Percentiles rank a stretch among this genome's conserved stretches.
Conservation (phyloP, 2,113 vertebrate genomes). For the Myiagra hebetior region DNA sequence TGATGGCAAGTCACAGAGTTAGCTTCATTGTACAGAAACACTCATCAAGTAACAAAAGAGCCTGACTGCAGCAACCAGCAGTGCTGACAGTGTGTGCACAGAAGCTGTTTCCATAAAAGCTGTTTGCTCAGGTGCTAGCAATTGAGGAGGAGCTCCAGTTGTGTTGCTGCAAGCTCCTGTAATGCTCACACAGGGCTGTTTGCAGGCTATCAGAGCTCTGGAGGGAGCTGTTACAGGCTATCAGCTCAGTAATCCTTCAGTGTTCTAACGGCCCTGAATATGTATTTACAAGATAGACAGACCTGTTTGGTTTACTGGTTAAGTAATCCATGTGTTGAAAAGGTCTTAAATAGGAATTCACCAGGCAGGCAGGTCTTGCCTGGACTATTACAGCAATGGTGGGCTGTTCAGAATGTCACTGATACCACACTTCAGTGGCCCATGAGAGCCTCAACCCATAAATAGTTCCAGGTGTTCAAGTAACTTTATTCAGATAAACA, state of each 20-base stretch:
- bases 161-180: not conserved
- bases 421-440: not conserved
- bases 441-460: not conserved
- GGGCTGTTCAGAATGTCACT: not conserved
- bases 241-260: constrained; percentile 40
- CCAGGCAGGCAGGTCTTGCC: not conserved
- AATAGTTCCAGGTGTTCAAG: not conserved
- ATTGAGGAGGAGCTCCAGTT: not conserved
- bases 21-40: not conserved
- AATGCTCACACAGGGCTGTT: not conserved
- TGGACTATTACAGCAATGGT: not conserved
- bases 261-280: constrained; percentile 38
- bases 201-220: constrained; percentile 26
- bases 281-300: constrained; percentile 45
- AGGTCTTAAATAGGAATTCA: not conserved
- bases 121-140: constrained; percentile 39
- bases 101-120: not conserved
- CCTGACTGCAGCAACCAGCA: not conserved
- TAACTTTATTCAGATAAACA: not conserved
- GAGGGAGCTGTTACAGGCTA: constrained; percentile 43
- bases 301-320: constrained; percentile 24
- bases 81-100: not conserved
- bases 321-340: constrained; percentile 20
- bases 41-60: not conserved
- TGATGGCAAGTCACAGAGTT: not conserved